phyloP scores from a whole-genome alignment of 2,888 invertebrate species.

The Pachycephus smyrnensis region DNA sequence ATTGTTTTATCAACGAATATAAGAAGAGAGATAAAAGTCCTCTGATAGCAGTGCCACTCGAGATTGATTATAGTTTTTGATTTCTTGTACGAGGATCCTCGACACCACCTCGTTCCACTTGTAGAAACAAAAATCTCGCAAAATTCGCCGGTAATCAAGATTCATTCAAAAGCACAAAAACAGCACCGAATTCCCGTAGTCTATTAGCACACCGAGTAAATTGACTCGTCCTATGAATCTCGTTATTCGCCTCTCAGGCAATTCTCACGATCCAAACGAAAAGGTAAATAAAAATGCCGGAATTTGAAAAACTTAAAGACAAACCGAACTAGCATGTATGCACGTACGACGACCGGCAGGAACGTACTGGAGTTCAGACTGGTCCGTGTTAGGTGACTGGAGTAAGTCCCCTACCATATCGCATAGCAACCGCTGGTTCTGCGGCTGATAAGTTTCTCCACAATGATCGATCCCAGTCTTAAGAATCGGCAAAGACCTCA shows the following conservation, averaged over 20 bases:
- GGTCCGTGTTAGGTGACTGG: conserved; percentile 47
- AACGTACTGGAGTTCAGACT: conserved; percentile 50
- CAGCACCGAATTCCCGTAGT: neutral
- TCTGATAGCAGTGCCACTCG: neutral
- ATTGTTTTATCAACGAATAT: neutral
- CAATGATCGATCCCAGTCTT: neutral
- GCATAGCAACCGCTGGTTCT: conserved; percentile 45
- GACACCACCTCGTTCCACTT: neutral
- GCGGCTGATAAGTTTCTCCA: conserved; percentile 5
- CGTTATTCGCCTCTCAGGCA: neutral
- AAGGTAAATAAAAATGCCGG: neutral
- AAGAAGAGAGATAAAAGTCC: neutral
- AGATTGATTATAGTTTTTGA: neutral
- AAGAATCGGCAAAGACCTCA: neutral
- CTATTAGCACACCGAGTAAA: neutral
- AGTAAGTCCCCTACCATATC: conserved; percentile 46
- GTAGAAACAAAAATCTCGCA: neutral
- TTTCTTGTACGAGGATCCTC: neutral
- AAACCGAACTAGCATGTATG: neutral
- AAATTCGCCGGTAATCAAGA: neutral
- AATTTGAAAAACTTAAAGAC: neutral
- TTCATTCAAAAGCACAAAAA: neutral
- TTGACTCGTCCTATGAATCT: no score
- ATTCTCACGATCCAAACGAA: neutral
- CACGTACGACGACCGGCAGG: conserved; percentile 42